phyloP scores from a whole-genome alignment of 2,888 invertebrate genomes.

The Dichetophora obliterata region DNA sequence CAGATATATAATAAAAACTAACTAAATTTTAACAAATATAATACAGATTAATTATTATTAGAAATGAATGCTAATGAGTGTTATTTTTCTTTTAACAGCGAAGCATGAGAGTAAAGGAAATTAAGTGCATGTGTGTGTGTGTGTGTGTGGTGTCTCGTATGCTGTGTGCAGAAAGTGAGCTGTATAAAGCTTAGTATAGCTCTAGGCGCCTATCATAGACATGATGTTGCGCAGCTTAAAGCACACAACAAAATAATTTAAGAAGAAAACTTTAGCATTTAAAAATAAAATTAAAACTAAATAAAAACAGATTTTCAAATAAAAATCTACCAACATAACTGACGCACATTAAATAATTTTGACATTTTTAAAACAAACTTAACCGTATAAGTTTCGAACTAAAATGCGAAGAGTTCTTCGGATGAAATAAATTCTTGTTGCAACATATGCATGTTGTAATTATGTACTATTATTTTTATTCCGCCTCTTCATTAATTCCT shows the following conservation, averaged over 20 bases:
- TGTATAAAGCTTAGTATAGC: not conserved
- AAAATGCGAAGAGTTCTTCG: not conserved
- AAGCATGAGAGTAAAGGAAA: conserved; percentile 40
- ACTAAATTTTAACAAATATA: conserved; percentile 4
- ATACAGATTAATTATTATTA: conserved; percentile 15
- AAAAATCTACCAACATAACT: conserved; percentile 50
- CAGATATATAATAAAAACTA: conserved; percentile 3
- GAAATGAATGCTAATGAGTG: conserved; percentile 45
- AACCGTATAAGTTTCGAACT: not conserved
- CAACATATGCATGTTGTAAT: not conserved
- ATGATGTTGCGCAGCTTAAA: not conserved
- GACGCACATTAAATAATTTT: not conserved
- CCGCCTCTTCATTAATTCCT: not conserved
- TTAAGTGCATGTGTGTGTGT: conserved; percentile 31
- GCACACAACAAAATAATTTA: conserved; percentile 26
- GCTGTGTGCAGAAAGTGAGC: not conserved
- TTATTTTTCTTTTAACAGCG: conserved; percentile 8
- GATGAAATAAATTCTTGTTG: not conserved
- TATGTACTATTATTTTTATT: not conserved
- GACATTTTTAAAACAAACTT: not conserved
- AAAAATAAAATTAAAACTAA: no score
- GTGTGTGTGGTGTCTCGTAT: conserved; percentile 38
- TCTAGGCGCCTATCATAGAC: no score
- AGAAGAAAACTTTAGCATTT: conserved; percentile 40
- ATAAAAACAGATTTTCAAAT: conserved; percentile 53